Percentiles rank a stretch among this genome's conserved stretches.
These are phyloP conservation scores for Caranx melampygus DNA, from an alignment of 2,113 vertebrate genomes.

Conservation along the genomic window DNA sequence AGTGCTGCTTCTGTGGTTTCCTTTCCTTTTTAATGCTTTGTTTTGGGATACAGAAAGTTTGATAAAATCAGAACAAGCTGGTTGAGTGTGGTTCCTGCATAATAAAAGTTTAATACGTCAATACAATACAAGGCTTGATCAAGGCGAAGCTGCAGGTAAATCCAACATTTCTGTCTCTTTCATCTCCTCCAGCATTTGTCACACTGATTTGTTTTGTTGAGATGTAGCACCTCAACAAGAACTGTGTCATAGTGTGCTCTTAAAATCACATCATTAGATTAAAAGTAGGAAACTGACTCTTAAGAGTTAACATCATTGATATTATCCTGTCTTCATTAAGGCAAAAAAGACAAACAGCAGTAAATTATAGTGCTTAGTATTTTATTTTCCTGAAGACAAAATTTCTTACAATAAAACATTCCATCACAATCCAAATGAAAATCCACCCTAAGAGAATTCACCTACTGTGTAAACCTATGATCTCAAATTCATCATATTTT, in stretches of 20 bases:
- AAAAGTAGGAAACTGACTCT: no score
- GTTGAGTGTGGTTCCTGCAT: no score
- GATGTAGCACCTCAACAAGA: background rate
- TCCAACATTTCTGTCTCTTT: no score
- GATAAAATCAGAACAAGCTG: no score
- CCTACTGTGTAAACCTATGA: constrained; percentile 65
- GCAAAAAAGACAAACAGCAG: background rate
- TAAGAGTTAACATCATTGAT: background rate
- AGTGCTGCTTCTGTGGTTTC: no score
- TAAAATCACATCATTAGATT: no score
- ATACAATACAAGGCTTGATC: no score
- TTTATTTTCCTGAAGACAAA: constrained; percentile 79
- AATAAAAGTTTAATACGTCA: no score
- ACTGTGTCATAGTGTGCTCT: background rate
- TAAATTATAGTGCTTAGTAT: constrained; percentile 73
- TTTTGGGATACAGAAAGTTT: no score
- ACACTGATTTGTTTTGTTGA: background rate
- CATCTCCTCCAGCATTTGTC: background rate
- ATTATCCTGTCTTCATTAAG: background rate
- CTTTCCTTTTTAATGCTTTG: no score
- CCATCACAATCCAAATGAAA: constrained; percentile 74
- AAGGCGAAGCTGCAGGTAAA: no score
- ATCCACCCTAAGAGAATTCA: constrained; percentile 49
- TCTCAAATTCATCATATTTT: constrained; percentile 31
- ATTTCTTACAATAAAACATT: constrained; percentile 77